A percentile compares a stretch with the other conserved stretches of the same genome.
phyloP scores from a whole-genome alignment of 2,888 invertebrate species.

The Nemapogon koenigi region DNA sequence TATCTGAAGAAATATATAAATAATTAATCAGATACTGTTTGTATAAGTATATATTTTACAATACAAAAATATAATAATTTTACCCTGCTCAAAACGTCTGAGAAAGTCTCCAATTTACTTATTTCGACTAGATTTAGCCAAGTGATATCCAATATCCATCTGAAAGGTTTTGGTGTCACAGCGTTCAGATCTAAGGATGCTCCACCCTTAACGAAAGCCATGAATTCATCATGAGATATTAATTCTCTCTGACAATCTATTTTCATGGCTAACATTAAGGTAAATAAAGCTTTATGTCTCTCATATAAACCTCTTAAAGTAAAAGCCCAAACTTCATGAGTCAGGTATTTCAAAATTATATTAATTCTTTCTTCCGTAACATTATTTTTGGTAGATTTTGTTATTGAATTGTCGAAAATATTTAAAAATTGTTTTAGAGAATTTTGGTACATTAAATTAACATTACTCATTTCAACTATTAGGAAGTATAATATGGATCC shows the following conservation, averaged over 20 bases:
- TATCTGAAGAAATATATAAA: constrained; percentile 57
- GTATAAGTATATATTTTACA: not conserved
- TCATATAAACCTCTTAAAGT: constrained; percentile 93
- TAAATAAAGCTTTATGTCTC: constrained; percentile 90
- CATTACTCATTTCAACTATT: constrained; percentile 96
- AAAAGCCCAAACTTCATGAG: constrained; percentile 91
- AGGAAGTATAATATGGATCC: constrained; percentile 95
- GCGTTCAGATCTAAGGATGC: constrained; percentile 93
- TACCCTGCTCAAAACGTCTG: constrained; percentile 78
- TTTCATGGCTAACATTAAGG: constrained; percentile 93
- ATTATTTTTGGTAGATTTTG: constrained; percentile 85
- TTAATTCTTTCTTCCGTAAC: constrained; percentile 86
- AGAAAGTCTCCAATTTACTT: constrained; percentile 81
- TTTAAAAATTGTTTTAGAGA: constrained; percentile 92
- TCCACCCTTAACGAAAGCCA: constrained; percentile 95
- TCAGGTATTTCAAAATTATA: constrained; percentile 88
- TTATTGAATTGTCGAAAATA: constrained; percentile 93
- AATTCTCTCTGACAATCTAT: constrained; percentile 85
- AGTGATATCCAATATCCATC: constrained; percentile 94
- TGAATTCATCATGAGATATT: constrained; percentile 90
- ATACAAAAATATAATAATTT: constrained; percentile 14
- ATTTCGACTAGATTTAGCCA: constrained; percentile 97
- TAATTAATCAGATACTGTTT: not conserved
- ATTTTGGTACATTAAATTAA: constrained; percentile 97
- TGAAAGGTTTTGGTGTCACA: constrained; percentile 89